Conservation (phyloP, 2,888 invertebrate species). For the Ischnura elegans region DNA sequence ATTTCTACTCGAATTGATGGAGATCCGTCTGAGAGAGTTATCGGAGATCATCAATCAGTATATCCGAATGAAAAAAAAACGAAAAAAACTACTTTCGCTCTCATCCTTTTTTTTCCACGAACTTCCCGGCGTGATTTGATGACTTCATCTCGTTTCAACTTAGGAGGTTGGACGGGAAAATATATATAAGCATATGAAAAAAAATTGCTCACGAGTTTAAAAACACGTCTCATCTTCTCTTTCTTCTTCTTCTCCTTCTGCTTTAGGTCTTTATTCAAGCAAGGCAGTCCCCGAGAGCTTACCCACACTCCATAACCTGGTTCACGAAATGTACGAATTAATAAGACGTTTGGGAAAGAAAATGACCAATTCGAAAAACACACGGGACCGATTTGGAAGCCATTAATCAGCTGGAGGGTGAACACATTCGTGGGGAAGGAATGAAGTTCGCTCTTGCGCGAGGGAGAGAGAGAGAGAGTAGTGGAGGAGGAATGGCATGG, state of each 20-base stretch:
- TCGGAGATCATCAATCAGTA: background rate
- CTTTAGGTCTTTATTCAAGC: background rate
- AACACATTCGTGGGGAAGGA: background rate
- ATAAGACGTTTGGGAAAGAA: constrained; percentile 11
- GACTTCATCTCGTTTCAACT: constrained; percentile 18
- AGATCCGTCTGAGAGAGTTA: constrained; percentile 11
- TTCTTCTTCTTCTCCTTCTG: background rate
- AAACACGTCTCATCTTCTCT: background rate
- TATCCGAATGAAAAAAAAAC: background rate
- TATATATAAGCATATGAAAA: background rate
- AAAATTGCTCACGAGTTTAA: background rate
- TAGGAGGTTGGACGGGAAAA: no score
- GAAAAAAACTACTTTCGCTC: no score
- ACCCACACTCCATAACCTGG: background rate
- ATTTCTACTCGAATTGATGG: background rate
- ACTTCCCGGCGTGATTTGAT: background rate
- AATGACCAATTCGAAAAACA: constrained; percentile 16
- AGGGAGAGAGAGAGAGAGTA: background rate
- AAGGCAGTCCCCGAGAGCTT: background rate
- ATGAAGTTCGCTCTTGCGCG: background rate
- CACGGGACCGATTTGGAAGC: constrained; percentile 23
- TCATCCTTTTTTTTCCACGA: background rate
- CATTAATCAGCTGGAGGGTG: constrained; percentile 45
- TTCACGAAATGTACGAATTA: constrained; percentile 28
- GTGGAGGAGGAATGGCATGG: background rate